phyloP scores from a whole-genome alignment of 2,888 invertebrate species.

The Gonocerus acuteangulatus region DNA sequence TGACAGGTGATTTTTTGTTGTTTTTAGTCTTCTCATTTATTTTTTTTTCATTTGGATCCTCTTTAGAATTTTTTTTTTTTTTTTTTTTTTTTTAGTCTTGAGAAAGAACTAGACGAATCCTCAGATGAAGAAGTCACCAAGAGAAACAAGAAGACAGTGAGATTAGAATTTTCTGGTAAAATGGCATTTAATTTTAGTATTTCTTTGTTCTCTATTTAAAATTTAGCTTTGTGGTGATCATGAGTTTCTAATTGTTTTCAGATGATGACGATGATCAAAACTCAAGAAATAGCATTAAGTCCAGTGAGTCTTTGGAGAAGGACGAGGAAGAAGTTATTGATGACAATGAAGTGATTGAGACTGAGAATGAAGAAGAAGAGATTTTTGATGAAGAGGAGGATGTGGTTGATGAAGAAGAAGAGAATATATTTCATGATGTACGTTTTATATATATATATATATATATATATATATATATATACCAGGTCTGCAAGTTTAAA shows the following conservation, averaged over 20 bases:
- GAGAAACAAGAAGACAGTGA: slow-evolving; percentile 41
- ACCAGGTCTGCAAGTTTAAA: too few species aligned
- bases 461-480: too few species aligned
- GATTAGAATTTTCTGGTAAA: slow-evolving; percentile 49
- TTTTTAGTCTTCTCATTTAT: neutral
- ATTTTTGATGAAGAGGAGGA: slow-evolving; percentile 69
- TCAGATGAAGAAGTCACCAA: slow-evolving; percentile 38
- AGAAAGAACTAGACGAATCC: slow-evolving; percentile 43
- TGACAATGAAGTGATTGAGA: slow-evolving; percentile 39
- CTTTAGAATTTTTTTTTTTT: neutral
- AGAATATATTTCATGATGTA: slow-evolving; percentile 54
- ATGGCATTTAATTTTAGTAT: neutral
- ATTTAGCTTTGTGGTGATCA: too few species aligned
- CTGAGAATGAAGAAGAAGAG: slow-evolving; percentile 53
- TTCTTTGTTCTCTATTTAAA: slow-evolving; percentile 3
- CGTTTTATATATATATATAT: too few species aligned
- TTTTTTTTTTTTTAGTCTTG: neutral
- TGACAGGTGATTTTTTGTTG: neutral
- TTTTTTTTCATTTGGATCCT: neutral
- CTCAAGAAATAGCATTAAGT: neutral
- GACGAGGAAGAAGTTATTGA: slow-evolving; percentile 42
- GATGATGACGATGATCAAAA: slow-evolving; percentile 44
- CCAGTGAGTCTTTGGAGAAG: slow-evolving; percentile 3
- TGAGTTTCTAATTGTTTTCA: too few species aligned
- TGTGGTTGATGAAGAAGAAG: slow-evolving; percentile 72